Conservation (phyloP, 2,113 vertebrate genomes). For the Passer montanus region DNA sequence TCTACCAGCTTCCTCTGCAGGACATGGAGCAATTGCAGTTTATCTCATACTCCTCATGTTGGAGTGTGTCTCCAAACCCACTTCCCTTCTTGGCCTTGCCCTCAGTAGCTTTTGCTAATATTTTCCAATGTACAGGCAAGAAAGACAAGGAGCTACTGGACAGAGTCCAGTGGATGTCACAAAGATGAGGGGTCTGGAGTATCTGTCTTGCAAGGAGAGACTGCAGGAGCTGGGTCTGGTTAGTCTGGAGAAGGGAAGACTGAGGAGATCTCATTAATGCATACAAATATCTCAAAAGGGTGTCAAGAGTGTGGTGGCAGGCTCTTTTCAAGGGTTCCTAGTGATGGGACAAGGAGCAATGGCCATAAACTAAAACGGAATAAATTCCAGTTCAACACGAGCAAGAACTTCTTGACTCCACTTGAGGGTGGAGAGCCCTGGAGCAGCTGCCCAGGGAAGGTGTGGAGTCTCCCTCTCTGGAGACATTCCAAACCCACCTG, state of each 20-base stretch:
- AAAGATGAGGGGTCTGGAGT: neutral
- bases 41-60: neutral
- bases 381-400: accelerated
- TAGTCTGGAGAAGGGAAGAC: neutral
- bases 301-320: neutral
- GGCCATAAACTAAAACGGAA: neutral
- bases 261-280: neutral
- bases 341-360: neutral
- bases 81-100: neutral
- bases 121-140: neutral
- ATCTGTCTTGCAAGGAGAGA: neutral
- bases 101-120: neutral
- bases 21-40: neutral
- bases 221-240: neutral
- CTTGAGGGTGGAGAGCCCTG: neutral
- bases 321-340: neutral
- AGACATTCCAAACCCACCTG: neutral
- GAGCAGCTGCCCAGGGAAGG: neutral
- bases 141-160: neutral
- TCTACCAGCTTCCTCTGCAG: neutral
- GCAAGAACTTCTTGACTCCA: neutral
- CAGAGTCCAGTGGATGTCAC: neutral
- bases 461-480: neutral
- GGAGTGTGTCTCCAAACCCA: neutral
- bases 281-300: neutral